A percentile compares a stretch with the other conserved stretches of the same genome.
Conservation (phyloP, 2,113 vertebrate species). For the Verasper variegatus region DNA sequence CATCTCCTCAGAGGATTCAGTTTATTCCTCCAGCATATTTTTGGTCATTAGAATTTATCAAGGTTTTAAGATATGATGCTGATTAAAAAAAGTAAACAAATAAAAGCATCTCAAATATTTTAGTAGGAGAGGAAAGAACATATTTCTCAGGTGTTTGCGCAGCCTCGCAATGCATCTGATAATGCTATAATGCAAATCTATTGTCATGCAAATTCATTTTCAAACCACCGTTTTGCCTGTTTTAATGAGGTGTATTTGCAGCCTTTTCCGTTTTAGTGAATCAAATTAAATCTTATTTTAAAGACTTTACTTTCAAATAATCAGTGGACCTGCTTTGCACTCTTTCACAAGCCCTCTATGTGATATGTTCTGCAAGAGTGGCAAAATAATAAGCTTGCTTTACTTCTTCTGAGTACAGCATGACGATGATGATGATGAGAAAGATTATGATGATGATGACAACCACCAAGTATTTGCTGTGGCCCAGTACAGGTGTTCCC, state of each 20-base stretch:
- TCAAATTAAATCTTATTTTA: slow-evolving; percentile 10
- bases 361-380: not conserved
- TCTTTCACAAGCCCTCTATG: not conserved
- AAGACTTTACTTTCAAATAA: not conserved
- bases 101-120: not conserved
- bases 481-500: slow-evolving; percentile 63
- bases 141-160: not conserved
- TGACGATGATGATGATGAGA: slow-evolving; percentile 1
- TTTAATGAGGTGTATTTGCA: slow-evolving; percentile 16
- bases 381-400: slow-evolving; percentile 13
- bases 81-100: not conserved
- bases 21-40: not conserved
- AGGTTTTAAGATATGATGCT: not conserved
- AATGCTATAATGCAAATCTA: slow-evolving; percentile 19
- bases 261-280: slow-evolving; percentile 2
- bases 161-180: not conserved
- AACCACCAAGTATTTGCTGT: slow-evolving; percentile 19
- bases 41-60: not conserved
- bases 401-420: slow-evolving; percentile 38
- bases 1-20: no score
- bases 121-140: not conserved
- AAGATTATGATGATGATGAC: slow-evolving; percentile 31
- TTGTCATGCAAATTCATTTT: slow-evolving; percentile 31
- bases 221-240: slow-evolving; percentile 20
- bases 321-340: not conserved